These are phyloP conservation scores for Daphoenositta chrysoptera DNA, from an alignment of 2,113 vertebrate genomes.

Conservation along the genomic window DNA sequence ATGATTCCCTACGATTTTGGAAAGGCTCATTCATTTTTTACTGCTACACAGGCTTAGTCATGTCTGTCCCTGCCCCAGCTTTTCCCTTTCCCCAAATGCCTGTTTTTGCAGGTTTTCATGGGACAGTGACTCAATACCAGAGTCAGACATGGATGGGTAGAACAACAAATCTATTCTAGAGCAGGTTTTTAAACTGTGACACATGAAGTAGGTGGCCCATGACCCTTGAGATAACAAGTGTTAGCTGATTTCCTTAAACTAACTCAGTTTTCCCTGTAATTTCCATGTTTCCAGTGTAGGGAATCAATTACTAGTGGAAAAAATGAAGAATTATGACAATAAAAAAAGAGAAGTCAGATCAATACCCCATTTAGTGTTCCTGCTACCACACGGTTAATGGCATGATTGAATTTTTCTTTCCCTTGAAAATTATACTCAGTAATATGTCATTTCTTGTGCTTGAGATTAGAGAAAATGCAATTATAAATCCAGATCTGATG, in stretches of 20 bases:
- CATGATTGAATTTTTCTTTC: neutral
- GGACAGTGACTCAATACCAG: neutral
- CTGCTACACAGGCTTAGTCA: neutral
- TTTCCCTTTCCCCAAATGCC: neutral
- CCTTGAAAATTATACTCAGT: neutral
- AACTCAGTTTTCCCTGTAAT: neutral
- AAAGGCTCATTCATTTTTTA: neutral
- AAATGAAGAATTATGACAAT: neutral
- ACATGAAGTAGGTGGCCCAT: neutral
- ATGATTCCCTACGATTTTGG: neutral
- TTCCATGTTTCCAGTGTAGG: neutral
- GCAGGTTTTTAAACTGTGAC: neutral
- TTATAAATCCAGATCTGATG: constrained; percentile 20
- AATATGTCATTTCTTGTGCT: constrained; percentile 5
- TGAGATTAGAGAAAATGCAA: constrained; percentile 25
- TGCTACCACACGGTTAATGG: neutral
- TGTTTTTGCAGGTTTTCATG: neutral
- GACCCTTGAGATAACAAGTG: neutral
- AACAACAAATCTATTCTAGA: neutral
- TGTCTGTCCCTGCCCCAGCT: neutral
- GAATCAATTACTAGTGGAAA: neutral
- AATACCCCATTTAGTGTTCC: neutral
- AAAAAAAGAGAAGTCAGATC: neutral
- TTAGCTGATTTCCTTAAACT: neutral
- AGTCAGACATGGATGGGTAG: neutral